Evolutionary conservation across 2,888 invertebrate species (phyloP), one percentile per base, ranked within the genome.

Genomic region (Camponotus fellah): DNA sequence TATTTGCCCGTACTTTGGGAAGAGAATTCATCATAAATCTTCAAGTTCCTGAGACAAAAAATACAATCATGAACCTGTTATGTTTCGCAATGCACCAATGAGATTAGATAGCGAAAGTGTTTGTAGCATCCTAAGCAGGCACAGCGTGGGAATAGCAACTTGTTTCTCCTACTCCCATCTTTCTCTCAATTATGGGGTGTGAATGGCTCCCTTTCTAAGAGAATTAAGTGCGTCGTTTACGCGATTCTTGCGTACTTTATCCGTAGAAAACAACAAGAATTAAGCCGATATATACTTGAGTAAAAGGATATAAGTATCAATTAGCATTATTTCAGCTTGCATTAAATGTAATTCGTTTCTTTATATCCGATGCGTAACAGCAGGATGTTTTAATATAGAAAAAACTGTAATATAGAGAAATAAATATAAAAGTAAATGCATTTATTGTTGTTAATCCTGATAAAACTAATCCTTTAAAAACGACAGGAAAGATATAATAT

Each of bases 51-150:
- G 53, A 56, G 37, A 66, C 40, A 77, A 77, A 77, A 71, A 77
- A 56, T 77, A 26, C 40, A 66, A n/a, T 69, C 86, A 64, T 79
- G 85, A 85, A 82, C 82, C 86, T 86, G 86, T 87, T 87, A 86
- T 77, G 71, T 90, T 90, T 90, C 89, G 90, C 85, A 90, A 90
- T 87, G 69, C 89, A 74, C 86, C 86, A 60, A 89, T 89, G 86
- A 89, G 87, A 87, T 91, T 88, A 87, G 87, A 90, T 87, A 90
- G 92, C 91, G 92, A 92, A 92, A 92, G 92, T 91, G 88, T 88
- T 90, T 88, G 88, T 88, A 89, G 88, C 92, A 91, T 92, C 91
- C 75, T 85, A 89, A 79, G 34, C 79, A 17, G 58, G 69, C 69
- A 17, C 79, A 37, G 90, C 92, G 92, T 92, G 92, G 92, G 92